phyloP scores from a whole-genome alignment of 1,140 invertebrate genomes.

The Drosophila orosa region DNA sequence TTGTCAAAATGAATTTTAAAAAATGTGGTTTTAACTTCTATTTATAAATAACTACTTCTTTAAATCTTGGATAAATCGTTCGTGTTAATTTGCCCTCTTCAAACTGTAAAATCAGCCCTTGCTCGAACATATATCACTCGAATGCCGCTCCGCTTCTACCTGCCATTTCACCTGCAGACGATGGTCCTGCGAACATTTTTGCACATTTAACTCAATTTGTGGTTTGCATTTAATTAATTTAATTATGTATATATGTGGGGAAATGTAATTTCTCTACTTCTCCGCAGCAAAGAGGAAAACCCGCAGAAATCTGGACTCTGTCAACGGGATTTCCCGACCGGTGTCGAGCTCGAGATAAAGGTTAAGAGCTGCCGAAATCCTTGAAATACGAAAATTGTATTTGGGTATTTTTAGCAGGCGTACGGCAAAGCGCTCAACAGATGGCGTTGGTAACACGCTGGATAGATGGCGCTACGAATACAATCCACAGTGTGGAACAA shows the following conservation, averaged over 20 bases:
- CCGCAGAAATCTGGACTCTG: constrained; percentile 55
- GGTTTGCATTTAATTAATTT: constrained; percentile 80
- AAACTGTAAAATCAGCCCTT: constrained; percentile 29
- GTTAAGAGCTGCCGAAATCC: constrained; percentile 9
- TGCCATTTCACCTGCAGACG: constrained; percentile 24
- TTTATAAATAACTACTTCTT: background rate
- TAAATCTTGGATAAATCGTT: too few species aligned
- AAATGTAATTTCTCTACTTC: constrained; percentile 33
- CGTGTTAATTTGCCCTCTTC: background rate
- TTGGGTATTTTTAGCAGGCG: background rate
- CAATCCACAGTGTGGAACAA: constrained; percentile 53
- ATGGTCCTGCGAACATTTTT: constrained; percentile 68
- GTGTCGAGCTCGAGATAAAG: constrained; percentile 12
- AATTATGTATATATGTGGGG: constrained; percentile 62
- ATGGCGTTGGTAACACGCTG: constrained; percentile 36
- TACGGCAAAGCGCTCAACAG: constrained; percentile 43
- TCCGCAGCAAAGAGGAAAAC: constrained; percentile 23
- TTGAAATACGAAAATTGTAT: background rate
- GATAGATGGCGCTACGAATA: constrained; percentile 54
- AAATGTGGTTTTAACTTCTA: background rate
- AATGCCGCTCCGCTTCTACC: constrained; percentile 3
- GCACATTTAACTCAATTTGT: constrained; percentile 80
- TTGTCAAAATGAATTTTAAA: background rate
- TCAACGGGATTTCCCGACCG: constrained; percentile 32
- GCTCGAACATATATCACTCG: constrained; percentile 18